Percentiles rank a stretch among this genome's conserved stretches.
These are phyloP conservation scores for Formica exsecta DNA, from an alignment of 1,140 invertebrate species.

Conservation along the genomic window DNA sequence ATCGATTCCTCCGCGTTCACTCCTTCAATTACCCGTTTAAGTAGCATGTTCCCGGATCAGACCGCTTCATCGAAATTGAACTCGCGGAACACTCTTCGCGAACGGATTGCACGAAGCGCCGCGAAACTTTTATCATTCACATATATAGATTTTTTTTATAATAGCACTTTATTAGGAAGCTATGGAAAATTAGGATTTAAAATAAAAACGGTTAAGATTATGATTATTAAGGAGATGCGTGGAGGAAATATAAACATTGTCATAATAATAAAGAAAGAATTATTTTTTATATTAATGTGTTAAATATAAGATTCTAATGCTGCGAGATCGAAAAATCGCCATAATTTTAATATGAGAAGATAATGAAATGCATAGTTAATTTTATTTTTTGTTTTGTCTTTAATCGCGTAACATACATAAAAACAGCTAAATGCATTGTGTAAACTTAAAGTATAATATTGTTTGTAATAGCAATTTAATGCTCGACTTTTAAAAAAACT, in stretches of 20 bases:
- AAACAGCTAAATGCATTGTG: not conserved
- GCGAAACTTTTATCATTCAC: not conserved
- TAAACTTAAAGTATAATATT: not conserved
- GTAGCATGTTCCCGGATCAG: not conserved
- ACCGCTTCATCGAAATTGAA: conserved; percentile 34
- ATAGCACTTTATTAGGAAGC: conserved; percentile 20
- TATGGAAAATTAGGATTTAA: not conserved
- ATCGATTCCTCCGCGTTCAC: conserved; percentile 25
- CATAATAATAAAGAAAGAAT: not conserved
- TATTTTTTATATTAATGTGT: not conserved
- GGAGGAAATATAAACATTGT: not conserved
- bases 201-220: not conserved
- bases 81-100: conserved; percentile 72
- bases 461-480: not conserved
- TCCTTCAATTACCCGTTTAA: conserved; percentile 44
- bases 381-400: not conserved
- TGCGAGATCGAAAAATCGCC: not conserved
- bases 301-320: not conserved
- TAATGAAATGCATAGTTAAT: not conserved
- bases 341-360: not conserved
- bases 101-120: not conserved
- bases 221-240: no score
- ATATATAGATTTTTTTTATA: not conserved
- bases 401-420: not conserved
- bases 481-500: not conserved